Base-by-base conservation (phyloP, 2,888 invertebrate species). In the Dicranocentrus wangi region DNA sequence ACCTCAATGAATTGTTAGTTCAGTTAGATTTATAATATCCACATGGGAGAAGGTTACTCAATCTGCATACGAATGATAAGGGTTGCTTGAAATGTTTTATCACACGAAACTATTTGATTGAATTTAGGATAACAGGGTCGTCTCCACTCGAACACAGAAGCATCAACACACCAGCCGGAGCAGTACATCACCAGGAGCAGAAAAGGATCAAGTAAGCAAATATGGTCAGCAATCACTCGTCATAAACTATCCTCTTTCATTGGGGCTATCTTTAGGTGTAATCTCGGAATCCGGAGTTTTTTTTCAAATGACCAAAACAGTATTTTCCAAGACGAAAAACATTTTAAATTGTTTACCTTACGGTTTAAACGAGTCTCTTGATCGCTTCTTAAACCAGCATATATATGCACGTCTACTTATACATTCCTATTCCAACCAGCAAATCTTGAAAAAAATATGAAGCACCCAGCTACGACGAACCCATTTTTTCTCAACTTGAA, bases 261-360 rank as follows among this genome's bases (percentile, higher is more conserved):
- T 81, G 69, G 70, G 73, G 80, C 81, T 83, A 81, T 83, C 81
- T 83, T 63, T 0, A 66, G 53, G 53, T 80, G 55, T 79, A 66
- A 83, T 83, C 83, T 81, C 47, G 81, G 81, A 83, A 83, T 83
- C 81, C 71, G 77, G 81, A 81, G 73, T 82, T 82, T 55, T 63
- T n/a, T 23, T 70, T 81, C 65, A 81, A 81, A 81, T 81, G 81
- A 81, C 76, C 81, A 81, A 73, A 81, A 80, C 65, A 39, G 53
- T 28, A 47, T n/a, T n/a, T n/a, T 47, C 47, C 25, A 7, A 32
- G 13, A 25, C 55, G 3, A n/a, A 28, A 53, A 3, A 32, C 28
- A 8, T 60, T 60, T 10, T 17, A n/a, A n/a, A n/a, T n/a, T 60
- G 23, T 60, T 28, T 60, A 3, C 53, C 53, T 21, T 53, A 21